Evolutionary conservation across 1,140 invertebrate species (phyloP).

Genomic region (Patella vulgata): DNA sequence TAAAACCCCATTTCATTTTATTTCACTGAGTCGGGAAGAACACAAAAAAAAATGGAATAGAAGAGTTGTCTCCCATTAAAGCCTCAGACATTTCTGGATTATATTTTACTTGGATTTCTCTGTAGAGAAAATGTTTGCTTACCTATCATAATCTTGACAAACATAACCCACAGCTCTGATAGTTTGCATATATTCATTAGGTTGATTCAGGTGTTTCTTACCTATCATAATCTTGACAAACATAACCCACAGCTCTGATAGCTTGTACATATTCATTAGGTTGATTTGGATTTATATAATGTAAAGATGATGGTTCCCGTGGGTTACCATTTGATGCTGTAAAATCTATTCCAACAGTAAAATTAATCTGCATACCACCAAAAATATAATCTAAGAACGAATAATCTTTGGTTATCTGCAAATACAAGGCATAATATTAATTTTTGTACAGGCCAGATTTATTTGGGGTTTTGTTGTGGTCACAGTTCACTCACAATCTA

Average conservation of each 20-base stretch:
- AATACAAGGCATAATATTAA: conserved; percentile 41
- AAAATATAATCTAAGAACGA: conserved; percentile 62
- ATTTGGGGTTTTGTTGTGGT: not conserved
- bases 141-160: conserved; percentile 74
- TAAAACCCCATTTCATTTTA: not conserved
- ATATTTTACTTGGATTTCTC: too few relatives aligned
- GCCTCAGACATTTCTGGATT: too few relatives aligned
- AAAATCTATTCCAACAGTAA: conserved; percentile 73
- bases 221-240: conserved; percentile 74
- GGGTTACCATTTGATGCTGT: conserved; percentile 77
- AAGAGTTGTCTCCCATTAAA: too few relatives aligned
- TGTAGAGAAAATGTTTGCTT: too few relatives aligned
- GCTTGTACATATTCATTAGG: conserved; percentile 67
- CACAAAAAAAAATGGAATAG: too few relatives aligned
- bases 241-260: conserved; percentile 70
- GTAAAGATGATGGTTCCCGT: conserved; percentile 68
- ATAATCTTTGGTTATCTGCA: conserved; percentile 50
- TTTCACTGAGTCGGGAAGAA: not conserved
- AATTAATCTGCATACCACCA: conserved; percentile 62
- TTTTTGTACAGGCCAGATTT: conserved; percentile 16
- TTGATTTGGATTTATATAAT: conserved; percentile 50
- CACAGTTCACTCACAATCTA: too few relatives aligned
- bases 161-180: conserved; percentile 72
- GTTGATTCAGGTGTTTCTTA: conserved; percentile 23
- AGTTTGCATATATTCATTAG: conserved; percentile 66